These are phyloP conservation scores for Hirundo rustica DNA, from an alignment of 2,797 vertebrate genomes.

Conservation along the genomic window DNA sequence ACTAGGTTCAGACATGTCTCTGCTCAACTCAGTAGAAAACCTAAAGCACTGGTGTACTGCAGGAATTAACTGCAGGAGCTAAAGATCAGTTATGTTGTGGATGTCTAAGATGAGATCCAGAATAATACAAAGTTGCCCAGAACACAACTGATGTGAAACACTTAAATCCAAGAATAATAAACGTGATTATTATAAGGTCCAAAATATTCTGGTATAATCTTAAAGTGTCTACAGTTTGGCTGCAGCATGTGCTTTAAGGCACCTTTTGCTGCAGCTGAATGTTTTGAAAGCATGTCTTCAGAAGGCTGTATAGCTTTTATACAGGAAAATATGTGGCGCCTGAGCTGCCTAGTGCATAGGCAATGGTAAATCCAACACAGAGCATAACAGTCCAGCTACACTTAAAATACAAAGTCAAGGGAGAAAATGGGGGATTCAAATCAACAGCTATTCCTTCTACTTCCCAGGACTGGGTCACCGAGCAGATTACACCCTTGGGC, in stretches of 20 bases:
- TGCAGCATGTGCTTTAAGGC: background rate
- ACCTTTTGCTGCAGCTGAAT: background rate
- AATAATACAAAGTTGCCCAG: background rate
- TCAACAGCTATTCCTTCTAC: background rate
- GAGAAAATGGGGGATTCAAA: background rate
- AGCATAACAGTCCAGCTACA: background rate
- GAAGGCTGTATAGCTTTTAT: background rate
- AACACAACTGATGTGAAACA: background rate
- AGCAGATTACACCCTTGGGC: background rate
- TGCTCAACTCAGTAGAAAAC: background rate
- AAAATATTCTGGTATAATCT: conserved; percentile 19
- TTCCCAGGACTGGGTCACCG: background rate
- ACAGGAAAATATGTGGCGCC: accelerated
- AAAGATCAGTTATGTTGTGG: background rate
- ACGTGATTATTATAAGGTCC: background rate
- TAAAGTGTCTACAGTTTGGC: background rate
- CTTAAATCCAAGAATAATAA: conserved; percentile 36
- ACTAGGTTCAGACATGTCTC: background rate
- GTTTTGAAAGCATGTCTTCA: background rate
- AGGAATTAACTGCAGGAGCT: conserved; percentile 21
- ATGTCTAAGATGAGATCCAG: background rate
- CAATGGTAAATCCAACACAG: background rate
- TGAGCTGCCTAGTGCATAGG: background rate
- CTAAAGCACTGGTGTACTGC: background rate
- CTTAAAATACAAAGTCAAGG: background rate